Evolutionary conservation across 1,140 invertebrate genomes (phyloP).

Genomic region (Andrena cerasifolii): DNA sequence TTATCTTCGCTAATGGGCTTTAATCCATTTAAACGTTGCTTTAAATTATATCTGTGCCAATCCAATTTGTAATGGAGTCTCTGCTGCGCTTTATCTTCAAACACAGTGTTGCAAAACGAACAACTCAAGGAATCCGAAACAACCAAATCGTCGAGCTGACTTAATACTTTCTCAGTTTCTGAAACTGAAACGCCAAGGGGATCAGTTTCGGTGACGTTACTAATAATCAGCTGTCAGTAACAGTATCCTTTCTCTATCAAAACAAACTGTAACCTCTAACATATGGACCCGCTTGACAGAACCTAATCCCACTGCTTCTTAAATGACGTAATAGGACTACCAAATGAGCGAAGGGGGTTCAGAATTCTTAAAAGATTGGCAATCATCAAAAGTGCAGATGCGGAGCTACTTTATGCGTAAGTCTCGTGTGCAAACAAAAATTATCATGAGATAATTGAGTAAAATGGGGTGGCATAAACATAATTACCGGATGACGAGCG

Average conservation of each 20-base stretch:
- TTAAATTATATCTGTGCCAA: slow-evolving; percentile 90
- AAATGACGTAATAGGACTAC: background rate
- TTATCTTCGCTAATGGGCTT: slow-evolving; percentile 84
- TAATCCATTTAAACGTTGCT: slow-evolving; percentile 84
- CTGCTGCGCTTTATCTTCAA: slow-evolving; percentile 81
- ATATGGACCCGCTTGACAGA: background rate
- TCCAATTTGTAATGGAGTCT: slow-evolving; percentile 87
- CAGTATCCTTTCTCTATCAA: too few relatives aligned
- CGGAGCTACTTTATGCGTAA: background rate
- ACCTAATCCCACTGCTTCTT: background rate
- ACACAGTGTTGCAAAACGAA: slow-evolving; percentile 83
- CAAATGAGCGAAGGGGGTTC: background rate
- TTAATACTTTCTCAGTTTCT: slow-evolving; percentile 67
- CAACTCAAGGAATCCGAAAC: slow-evolving; percentile 82
- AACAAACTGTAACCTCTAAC: background rate
- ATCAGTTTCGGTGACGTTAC: too few relatives aligned
- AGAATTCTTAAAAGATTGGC: background rate
- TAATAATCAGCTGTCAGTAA: too few relatives aligned
- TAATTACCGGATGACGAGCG: slow-evolving; percentile 79
- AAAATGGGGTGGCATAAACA: too few relatives aligned
- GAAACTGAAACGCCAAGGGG: slow-evolving; percentile 53
- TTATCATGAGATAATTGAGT: background rate
- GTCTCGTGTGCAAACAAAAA: background rate
- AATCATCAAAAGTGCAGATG: background rate
- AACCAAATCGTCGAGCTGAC: slow-evolving; percentile 77